Evolutionary conservation across 1,140 invertebrate species (phyloP), one percentile per base, ranked within the genome.

Genomic region (Cardiocondyla obscurior): DNA sequence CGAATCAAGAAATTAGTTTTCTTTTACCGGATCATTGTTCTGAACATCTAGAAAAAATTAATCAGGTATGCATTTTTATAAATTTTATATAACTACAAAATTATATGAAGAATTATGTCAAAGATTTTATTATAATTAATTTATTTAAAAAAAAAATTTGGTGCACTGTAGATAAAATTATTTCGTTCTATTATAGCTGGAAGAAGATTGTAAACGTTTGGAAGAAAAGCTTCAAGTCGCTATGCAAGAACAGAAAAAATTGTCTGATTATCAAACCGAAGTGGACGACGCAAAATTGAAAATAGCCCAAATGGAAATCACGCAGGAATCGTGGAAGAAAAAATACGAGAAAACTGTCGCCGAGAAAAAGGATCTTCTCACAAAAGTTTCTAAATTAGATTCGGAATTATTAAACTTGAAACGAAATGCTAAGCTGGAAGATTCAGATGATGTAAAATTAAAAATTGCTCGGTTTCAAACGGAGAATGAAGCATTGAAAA

Each of bases 11-110:
- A 73, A 93, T 93, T 81, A 92, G 90, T 60, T 74, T 93, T 58
- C 81, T 88, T 28, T 82, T 92, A 12, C 91, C 92, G 14, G 92
- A 93, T 84, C 89, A 93, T 77, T 93, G 93, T 81, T 91, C 92
- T 0, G 91, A 93, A 76, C 93, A 94, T 86, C 85, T 91, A 69
- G 90, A 93, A 51, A 92, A 92, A 90, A 94, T 94, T 58, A 90
- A 88, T 42, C 90, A 92, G 86, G 92, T 92, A 89, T 28, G 36
- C 46, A 39, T 58, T 6, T 33, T 72, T 62, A 28, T 3, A 25
- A 67, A 12, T 22, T 70, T 36, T 51, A 65, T 51, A 65, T 19
- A 64, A 12, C 7, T 28, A 28, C 2, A n/a, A 42, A 67, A 25
- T 30, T 7, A 4, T 69, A 69, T 5, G 4, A 33, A 30, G 2